Evolutionary conservation across 2,888 invertebrate genomes (phyloP).

Genomic region (Schizotus pectinicornis): DNA sequence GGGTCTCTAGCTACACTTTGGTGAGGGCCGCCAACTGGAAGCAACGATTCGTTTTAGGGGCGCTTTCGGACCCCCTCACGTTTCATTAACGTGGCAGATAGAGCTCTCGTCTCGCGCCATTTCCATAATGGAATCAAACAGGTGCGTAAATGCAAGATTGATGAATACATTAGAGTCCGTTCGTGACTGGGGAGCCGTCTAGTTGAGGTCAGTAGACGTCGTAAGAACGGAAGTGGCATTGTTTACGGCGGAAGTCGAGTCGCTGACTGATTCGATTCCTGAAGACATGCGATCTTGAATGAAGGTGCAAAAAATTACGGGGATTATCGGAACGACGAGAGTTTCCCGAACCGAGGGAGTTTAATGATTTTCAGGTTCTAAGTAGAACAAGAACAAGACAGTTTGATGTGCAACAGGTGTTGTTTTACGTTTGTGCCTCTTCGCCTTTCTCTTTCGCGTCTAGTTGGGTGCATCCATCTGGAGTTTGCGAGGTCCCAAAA

Average conservation of each 20-base stretch:
- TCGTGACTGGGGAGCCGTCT: not conserved
- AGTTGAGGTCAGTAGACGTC: not conserved
- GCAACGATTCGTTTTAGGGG: too few species aligned
- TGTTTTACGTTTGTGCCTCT: constrained; percentile 23
- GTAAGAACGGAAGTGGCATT: not conserved
- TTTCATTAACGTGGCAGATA: not conserved
- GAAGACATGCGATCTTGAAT: not conserved
- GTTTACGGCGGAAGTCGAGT: constrained; percentile 6
- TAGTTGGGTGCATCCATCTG: too few species aligned
- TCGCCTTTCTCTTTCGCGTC: not conserved
- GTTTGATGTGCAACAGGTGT: constrained; percentile 29
- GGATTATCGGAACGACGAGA: not conserved
- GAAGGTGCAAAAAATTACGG: too few species aligned
- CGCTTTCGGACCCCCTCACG: too few species aligned
- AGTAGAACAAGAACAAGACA: constrained; percentile 29
- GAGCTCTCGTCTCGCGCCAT: constrained; percentile 1
- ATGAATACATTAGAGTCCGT: constrained; percentile 11
- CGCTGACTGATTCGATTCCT: not conserved
- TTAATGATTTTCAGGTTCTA: constrained; percentile 27
- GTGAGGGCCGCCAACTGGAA: too few species aligned
- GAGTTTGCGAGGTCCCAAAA: too few species aligned
- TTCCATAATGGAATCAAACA: constrained; percentile 14
- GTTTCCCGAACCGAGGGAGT: constrained; percentile 15
- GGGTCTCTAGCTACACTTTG: too few species aligned
- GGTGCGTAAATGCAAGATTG: constrained; percentile 13